Base-by-base conservation (phyloP, 2,888 invertebrate species). In the Caenorhabditis sp. region DNA sequence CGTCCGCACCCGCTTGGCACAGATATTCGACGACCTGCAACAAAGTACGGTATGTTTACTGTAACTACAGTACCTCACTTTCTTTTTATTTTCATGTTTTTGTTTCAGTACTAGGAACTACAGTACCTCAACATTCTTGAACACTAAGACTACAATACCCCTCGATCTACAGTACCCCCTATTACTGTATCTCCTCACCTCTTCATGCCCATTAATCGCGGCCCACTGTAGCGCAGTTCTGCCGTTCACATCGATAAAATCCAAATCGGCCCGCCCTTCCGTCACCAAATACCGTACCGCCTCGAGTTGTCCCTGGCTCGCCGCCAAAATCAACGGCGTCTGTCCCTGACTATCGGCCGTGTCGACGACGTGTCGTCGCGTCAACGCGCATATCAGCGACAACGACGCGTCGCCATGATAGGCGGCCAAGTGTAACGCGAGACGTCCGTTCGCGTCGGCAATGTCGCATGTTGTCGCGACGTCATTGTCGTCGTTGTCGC, bases 381-480 rank as follows among this genome's bases (percentile, higher is more conserved):
- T 67, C 5, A 81, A 67, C n/a, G n/a, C n/a, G n/a, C n/a, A n/a
- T 43, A 83, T 77, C 17, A 58, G 36, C 14, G 64, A 54, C 27
- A 82, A 64, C 36, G 64, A 71, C 0, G 92, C 92, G 87, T 97
- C 95, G 36, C 89, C 89, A 71, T 89, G 89, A 78, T 75, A 81
- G 1, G 78, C 77, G 36, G 83, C 82, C 31, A 81, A 61, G 36
- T 81, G 79, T 19, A 83, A 59, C n/a, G 78, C 77, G 24, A 73
- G 57, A 24, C 89, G 79, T n/a, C 78, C 80, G 21, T 76, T 69
- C 1, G 67, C 69, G 57, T 82, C 82, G 12, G 68, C 58, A 6
- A 72, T 68, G 53, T 54, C 69, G 59, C 70, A 77, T n/a, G n/a
- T n/a, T n/a, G n/a, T n/a, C n/a, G n/a, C n/a, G n/a, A n/a, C n/a